Evolutionary conservation across 53 echinoderm and acorn worm species (phyloP), one percentile per base, ranked within the genome.

Genomic region (Henricia sp.): DNA sequence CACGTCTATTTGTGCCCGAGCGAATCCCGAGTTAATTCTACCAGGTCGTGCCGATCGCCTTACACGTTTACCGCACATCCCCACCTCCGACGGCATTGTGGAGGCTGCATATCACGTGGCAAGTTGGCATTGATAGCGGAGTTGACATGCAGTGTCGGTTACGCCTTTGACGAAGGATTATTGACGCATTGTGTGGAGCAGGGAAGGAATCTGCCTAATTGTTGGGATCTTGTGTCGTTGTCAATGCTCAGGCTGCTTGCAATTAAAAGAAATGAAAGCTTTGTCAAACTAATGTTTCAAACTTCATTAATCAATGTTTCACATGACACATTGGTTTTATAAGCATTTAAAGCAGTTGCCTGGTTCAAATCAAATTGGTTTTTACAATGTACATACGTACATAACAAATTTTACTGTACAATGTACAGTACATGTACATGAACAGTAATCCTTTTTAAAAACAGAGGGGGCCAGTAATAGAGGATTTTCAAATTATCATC

Each of bases 71-170:
- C 13, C 10, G 25, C 53, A 53, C 6, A 27, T n/a, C 20, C 14
- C 12, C 3, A 37, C 54, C 21, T 37, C 51, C 51, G 50, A 41
- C 51, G n/a, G 73, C 3, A 52, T 20, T 34, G 71, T 54, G 53
- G 26, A 73, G 27, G 34, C 27, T 36, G n/a, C 21, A 51, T 73
- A 73, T 73, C 73, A 36, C 54, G 54, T 73, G 73, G 54, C 73
- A 73, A 38, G 55, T 24, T 14, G 3, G 73, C 25, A 73, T 73
- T 54, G 73, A 73, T 73, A 73, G 52, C 36, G 3, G 38, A 36
- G 52, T 23, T 73, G 55, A 73, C 50, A 37, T 37, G 23, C 52
- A 73, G 73, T 73, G 54, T 54, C 73, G 13, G 54, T 73, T 73
- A 55, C 73, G 1, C 36, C 55, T 42, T 37, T 46, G 70, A 13